Percentiles rank a stretch among this genome's conserved stretches.
phyloP scores from a whole-genome alignment of 2,113 vertebrate genomes.

The Isurus oxyrinchus region DNA sequence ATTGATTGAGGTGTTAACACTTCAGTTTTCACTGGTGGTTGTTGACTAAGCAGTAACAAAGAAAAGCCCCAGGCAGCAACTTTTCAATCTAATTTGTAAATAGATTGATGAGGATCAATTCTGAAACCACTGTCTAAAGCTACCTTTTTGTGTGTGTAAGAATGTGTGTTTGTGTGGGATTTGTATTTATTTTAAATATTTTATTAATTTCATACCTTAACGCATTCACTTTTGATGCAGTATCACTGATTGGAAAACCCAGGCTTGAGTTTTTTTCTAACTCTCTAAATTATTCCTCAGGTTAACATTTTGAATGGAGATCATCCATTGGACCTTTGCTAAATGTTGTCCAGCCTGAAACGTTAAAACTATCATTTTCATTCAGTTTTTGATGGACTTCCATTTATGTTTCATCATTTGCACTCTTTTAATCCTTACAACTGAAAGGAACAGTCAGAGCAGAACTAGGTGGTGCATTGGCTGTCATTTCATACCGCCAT shows the following conservation, averaged over 20 bases:
- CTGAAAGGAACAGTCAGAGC: background rate
- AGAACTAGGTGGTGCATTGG: background rate
- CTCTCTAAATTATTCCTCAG: background rate
- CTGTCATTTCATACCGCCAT: background rate
- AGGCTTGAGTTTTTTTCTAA: background rate
- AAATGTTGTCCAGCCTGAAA: background rate
- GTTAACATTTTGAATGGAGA: background rate
- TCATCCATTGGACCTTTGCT: background rate
- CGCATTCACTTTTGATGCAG: background rate
- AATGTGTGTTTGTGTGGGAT: background rate
- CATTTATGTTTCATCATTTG: background rate
- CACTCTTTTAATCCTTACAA: background rate
- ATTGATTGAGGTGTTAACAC: background rate
- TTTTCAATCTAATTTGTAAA: background rate
- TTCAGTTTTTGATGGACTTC: background rate
- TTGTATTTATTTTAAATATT: background rate
- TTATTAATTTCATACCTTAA: background rate
- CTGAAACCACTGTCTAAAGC: background rate
- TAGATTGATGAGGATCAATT: background rate
- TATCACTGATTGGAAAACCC: background rate
- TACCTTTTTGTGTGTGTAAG: background rate
- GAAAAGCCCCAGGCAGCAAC: background rate
- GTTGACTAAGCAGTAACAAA: background rate
- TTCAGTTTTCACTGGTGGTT: background rate
- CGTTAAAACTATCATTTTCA: background rate